These are phyloP conservation scores for Pipistrellus pygmaeus DNA, from an alignment of 2,797 vertebrate genomes.

Conservation along the genomic window DNA sequence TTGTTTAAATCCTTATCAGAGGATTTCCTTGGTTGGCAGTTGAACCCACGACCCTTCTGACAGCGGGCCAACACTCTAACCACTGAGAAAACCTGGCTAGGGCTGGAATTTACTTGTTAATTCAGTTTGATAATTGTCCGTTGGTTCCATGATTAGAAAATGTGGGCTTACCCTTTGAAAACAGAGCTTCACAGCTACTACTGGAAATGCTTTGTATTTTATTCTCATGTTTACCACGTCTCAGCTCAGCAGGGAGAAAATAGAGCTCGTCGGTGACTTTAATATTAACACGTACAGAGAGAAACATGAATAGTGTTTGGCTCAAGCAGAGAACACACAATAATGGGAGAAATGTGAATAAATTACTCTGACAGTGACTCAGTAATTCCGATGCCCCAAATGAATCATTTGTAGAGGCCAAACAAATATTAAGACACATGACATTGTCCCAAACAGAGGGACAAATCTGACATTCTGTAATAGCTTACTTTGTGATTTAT, in stretches of 20 bases:
- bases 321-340: not conserved
- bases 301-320: constrained; percentile 53
- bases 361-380: constrained; percentile 62
- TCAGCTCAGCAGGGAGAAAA: constrained; percentile 35
- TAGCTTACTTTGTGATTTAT: constrained; percentile 65
- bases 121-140: not conserved
- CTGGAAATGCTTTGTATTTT: not conserved
- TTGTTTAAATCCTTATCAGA: too few species aligned
- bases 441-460: constrained; percentile 48
- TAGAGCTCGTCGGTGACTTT: not conserved
- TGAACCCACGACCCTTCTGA: too few species aligned
- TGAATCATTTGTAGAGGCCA: constrained; percentile 73
- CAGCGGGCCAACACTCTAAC: too few species aligned
- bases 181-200: not conserved
- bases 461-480: constrained; percentile 66
- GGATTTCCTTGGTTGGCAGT: too few species aligned
- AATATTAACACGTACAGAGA: constrained; percentile 48
- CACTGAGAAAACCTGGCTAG: not conserved
- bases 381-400: constrained; percentile 54
- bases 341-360: constrained; percentile 36
- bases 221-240: constrained; percentile 13
- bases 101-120: not conserved
- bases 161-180: constrained; percentile 4
- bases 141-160: constrained; percentile 51
- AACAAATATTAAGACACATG: constrained; percentile 44